These are phyloP conservation scores for Medauroidea extradentata DNA, from an alignment of 1,140 invertebrate genomes.

Conservation along the genomic window DNA sequence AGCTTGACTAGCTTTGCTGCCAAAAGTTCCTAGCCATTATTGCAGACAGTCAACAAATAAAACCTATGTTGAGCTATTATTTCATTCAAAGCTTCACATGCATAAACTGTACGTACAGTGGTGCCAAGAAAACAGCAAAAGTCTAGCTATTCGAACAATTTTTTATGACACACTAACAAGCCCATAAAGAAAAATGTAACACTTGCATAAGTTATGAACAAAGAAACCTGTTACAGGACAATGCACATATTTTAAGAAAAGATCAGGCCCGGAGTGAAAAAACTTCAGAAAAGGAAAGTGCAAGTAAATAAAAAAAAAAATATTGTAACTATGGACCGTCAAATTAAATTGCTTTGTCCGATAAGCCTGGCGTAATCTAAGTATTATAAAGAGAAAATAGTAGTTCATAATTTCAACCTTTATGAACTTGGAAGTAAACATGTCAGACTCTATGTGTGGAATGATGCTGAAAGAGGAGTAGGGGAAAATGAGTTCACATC, in stretches of 20 bases:
- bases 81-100: slow-evolving; percentile 3
- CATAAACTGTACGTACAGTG: not conserved
- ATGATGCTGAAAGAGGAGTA: slow-evolving; percentile 32
- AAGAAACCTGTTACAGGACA: not conserved
- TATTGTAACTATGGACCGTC: slow-evolving; percentile 9
- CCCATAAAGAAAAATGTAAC: slow-evolving; percentile 9
- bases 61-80: slow-evolving; percentile 9
- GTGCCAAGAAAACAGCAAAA: too few relatives aligned
- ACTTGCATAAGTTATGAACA: not conserved
- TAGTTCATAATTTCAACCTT: slow-evolving; percentile 28
- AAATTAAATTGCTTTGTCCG: slow-evolving; percentile 18
- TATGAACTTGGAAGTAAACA: slow-evolving; percentile 26
- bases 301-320: slow-evolving; percentile 4
- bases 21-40: slow-evolving; percentile 11
- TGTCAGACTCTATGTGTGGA: slow-evolving; percentile 31
- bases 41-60: slow-evolving; percentile 6
- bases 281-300: slow-evolving; percentile 5
- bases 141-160: slow-evolving; percentile 6
- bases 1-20: slow-evolving; percentile 4
- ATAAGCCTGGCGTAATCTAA: slow-evolving; percentile 16
- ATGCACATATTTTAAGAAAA: slow-evolving; percentile 5
- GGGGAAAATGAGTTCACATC: slow-evolving; percentile 25
- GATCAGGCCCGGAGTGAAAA: slow-evolving; percentile 8
- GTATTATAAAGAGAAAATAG: slow-evolving; percentile 30
- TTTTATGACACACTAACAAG: slow-evolving; percentile 8